Evolutionary conservation across 2,113 vertebrate species (phyloP), one percentile per base, ranked within the genome.

Genomic region (Enhydra lutris): DNA sequence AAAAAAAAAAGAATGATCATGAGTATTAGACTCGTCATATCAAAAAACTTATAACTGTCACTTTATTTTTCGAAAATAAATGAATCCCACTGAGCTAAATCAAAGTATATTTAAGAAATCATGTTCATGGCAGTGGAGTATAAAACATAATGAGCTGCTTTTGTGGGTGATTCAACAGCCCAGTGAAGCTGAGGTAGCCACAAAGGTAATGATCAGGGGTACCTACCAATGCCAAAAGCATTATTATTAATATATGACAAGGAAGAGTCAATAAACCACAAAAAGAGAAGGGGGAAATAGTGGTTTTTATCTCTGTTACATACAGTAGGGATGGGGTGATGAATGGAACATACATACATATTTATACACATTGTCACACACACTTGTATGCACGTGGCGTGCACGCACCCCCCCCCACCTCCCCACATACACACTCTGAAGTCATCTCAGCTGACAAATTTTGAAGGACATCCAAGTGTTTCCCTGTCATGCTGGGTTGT

Each of bases 31-130:
- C 29, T 89, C 26, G 4, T 29, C 14, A 29, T 42, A 42, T 92
- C 20, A n/a, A 83, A 92, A 89, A 29, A 7, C 3, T n/a, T 78
- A 39, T 14, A 52, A 74, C 69, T 61, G 13, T 65, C 29, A 63
- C 18, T 89, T 90, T 81, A 29, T 71, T 86, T 95, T 80, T 74
- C n/a, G 59, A 74, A 97, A 94, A 80, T 39, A 55, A 95, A 90
- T 80, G 52, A 95, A 47, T 29, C 69, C n/a, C 36, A 15, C 4
- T 79, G 94, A 91, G 52, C n/a, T 89, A 87, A 96, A 89, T 92
- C 29, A 95, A 96, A 97, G 89, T 79, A 82, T 82, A 71, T 90
- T 88, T 95, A 92, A 92, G 87, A 95, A 95, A 61, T 73, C 81
- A 67, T 10, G 21, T 18, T 42, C 18, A 29, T 26, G 63, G 50